phyloP scores from a whole-genome alignment of 2,113 vertebrate species.

The Bolborhynchus lineola region DNA sequence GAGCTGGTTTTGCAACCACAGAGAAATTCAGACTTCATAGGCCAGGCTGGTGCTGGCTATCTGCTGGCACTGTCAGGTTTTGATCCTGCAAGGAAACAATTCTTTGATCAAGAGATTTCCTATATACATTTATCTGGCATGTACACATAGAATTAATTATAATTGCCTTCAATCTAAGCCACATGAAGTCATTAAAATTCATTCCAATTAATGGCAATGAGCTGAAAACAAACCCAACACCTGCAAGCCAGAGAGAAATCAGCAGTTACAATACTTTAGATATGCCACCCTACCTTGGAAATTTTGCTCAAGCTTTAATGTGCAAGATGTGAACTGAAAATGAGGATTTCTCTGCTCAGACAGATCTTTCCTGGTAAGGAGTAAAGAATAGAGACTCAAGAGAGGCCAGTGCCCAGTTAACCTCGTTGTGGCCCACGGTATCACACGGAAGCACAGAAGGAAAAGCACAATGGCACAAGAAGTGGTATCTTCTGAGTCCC shows the following conservation, averaged over 20 bases:
- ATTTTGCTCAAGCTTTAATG: not conserved
- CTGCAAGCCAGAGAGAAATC: not conserved
- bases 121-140: not conserved
- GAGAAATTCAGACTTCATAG: not conserved
- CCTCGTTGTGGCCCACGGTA: not conserved
- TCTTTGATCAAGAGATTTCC: constrained; percentile 22
- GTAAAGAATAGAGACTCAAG: not conserved
- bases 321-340: not conserved
- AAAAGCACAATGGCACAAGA: not conserved
- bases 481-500: not conserved
- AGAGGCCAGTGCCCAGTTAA: not conserved
- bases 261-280: not conserved
- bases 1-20: not conserved
- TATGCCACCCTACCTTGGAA: not conserved
- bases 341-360: not conserved
- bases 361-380: not conserved
- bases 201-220: constrained; percentile 25
- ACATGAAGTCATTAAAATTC: constrained; percentile 46
- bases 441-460: not conserved
- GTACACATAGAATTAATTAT: constrained; percentile 11
- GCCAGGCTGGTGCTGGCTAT: not conserved
- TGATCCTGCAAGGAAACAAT: constrained; percentile 3
- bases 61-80: not conserved
- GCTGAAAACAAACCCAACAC: not conserved
- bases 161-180: not conserved